A percentile compares a stretch with the other conserved stretches of the same genome.
These are phyloP conservation scores for Oscheius sp. DNA, from an alignment of 2,888 invertebrate species.

Conservation along the genomic window DNA sequence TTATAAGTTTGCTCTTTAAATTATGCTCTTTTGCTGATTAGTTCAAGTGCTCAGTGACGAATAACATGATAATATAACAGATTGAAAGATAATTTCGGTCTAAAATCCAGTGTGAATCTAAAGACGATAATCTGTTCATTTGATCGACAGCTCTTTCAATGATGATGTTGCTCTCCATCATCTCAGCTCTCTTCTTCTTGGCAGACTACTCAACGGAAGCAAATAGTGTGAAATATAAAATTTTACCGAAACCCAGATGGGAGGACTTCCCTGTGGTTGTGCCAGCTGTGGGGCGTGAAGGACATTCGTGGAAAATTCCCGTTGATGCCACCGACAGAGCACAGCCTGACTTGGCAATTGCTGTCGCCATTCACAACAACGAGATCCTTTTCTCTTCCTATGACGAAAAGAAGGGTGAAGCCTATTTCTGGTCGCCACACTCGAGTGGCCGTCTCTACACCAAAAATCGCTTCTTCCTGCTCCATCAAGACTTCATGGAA, in stretches of 20 bases:
- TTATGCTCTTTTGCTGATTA: no score
- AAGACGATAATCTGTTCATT: no score
- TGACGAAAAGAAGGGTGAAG: not conserved
- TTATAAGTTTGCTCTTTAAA: no score
- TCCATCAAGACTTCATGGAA: constrained; percentile 18
- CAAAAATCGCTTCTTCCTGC: constrained; percentile 3
- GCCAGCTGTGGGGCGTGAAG: not conserved
- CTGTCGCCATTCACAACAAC: not conserved
- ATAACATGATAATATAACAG: no score
- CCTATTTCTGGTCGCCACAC: not conserved
- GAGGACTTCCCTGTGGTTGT: not conserved
- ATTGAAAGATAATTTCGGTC: no score
- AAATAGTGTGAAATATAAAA: no score
- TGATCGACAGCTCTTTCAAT: no score
- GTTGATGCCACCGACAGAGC: not conserved
- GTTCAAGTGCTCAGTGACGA: no score
- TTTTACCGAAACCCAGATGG: not conserved
- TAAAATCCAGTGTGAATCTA: no score
- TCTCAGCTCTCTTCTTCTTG: no score
- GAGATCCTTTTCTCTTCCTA: constrained; percentile 7
- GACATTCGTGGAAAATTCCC: not conserved
- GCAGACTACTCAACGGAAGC: no score
- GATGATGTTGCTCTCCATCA: no score
- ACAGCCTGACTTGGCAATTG: not conserved
- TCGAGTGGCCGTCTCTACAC: not conserved